Evolutionary conservation across 2,888 invertebrate species (phyloP), one percentile per base, ranked within the genome.

Genomic region (Ophioninae sp.): DNA sequence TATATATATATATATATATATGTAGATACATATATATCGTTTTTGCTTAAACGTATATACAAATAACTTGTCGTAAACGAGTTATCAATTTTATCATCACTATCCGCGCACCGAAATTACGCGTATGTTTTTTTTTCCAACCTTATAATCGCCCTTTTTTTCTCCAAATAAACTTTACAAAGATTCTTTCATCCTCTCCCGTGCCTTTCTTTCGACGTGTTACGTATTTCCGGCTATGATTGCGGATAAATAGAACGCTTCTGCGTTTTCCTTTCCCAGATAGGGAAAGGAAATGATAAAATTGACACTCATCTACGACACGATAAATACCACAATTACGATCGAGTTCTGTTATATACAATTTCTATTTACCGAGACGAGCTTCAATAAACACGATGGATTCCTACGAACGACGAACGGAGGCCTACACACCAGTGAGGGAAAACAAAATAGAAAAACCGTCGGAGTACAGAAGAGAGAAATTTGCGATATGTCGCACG

Each of bases 211-310:
- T 30, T 23, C 64, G 23, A 39, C 56, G 56, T 13, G 20, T 56
- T 41, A 37, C 30, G 22, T 67, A 23, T 30, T 74, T 78, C 5
- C 51, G 17, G 17, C 56, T 63, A 23, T 65, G 65, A 79, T 23
- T 72, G 41, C 74, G 6, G 23, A 44, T 8, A 30, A 75, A 78
- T 61, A 68, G 77, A 77, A 44, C 20, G 3, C 10, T 68, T n/a
- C 20, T 58, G 20, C 58, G 67, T 61, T 41, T 79, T 74, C 41
- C 63, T 44, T 77, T 64, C 81, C 84, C 86, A 86, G 85, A 88
- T 81, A 86, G 85, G 86, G n/a, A n/a, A n/a, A n/a, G n/a, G n/a
- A n/a, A n/a, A n/a, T 86, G 88, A 88, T 87, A 87, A 88, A 88
- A 88, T 86, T 83, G 82, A 87, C 86, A 85, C 87, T 87, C 87